Base-by-base conservation (phyloP, 2,797 vertebrate species). In the Gila robusta region DNA sequence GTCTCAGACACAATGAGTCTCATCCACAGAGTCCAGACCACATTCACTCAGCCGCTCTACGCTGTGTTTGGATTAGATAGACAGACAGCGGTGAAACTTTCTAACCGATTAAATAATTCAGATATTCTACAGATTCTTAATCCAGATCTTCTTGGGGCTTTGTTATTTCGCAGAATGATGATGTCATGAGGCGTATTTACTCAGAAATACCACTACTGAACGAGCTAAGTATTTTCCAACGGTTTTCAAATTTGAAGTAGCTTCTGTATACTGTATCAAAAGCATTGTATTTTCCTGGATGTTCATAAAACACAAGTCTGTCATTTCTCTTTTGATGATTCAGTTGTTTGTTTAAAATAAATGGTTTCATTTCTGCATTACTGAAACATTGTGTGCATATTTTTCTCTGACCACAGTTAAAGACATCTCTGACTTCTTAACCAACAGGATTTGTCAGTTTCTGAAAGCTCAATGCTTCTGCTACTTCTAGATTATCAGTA, bases 1-100 rank as follows among this genome's bases (percentile, higher is more conserved):
- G 47, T 49, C 47, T 49, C 47, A 0, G 47, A 49, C 47, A 59
- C 56, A 59, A 59, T 59, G 56, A n/a, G n/a, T 5, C 59, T 64
- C 59, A 64, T 64, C 23, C 73, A 76, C 16, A 76, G 73, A 76
- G 73, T 54, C 73, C 49, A 37, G 73, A 23, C 73, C 49, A 54
- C 49, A 54, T 76, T 76, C 49, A 37, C 73, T 74, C 44, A 74
- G 26, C n/a, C 71, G 0, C 44, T 49, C 8, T 49, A 19, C 2
- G 14, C 44, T 0, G 19, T 21, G 73, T 21, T 76, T 76, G 49
- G 73, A 23, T 54, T 76, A 1, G 26, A 19, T 6, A 9, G 54
- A 49, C 47, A 49, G 14, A 16, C 19, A 56, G 19, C 1, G 0
- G 0, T 41, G 5, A 70, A 39, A 70, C 67, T 70, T 4, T 70